Evolutionary conservation across 2,888 invertebrate genomes (phyloP), one percentile per base, ranked within the genome.

Genomic region (Ramazzottius varieornatus): DNA sequence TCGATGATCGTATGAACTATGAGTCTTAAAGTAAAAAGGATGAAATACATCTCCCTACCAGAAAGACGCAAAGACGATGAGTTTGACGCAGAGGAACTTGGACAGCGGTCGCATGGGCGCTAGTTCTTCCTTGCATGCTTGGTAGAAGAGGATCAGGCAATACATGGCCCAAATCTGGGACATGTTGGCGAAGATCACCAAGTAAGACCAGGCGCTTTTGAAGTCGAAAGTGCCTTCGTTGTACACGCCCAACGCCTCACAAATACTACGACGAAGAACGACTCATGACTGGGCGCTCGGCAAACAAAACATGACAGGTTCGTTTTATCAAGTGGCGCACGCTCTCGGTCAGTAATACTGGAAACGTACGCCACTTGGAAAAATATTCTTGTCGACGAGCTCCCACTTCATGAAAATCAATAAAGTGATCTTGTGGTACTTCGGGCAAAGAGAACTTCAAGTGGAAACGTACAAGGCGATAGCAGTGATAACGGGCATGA

Each of bases 151-250:
- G 32, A 93, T 87, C 67, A 94, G 79, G 73, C 91, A 91, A 72
- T 94, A 94, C 92, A 94, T 92, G 29, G 93, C 93, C 70, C 74
- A 83, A 77, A 91, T 88, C 75, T 94, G 94, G 20, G 93, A 92
- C 65, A 91, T 75, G 78, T 94, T 94, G 76, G 93, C 92, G 34
- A 82, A 77, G 29, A 85, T 83, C 68, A 90, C 83, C 73, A 93
- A 83, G 73, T 93, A 93, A 0, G 89, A 88, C 76, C 88, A 94
- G 1, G 90, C 91, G 46, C 84, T 83, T 72, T 84, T 82, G 1
- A 83, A 85, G 70, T 83, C 83, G 75, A 93, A 92, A 74, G 86
- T 84, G 71, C 92, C 92, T 76, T 93, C 93, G 24, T 87, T 86
- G 71, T 93, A 93, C 0, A 89, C 88, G 46, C 83, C 85, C 71